Conservation (phyloP, 2,797 vertebrate genomes). For the Botia kubotai region DNA sequence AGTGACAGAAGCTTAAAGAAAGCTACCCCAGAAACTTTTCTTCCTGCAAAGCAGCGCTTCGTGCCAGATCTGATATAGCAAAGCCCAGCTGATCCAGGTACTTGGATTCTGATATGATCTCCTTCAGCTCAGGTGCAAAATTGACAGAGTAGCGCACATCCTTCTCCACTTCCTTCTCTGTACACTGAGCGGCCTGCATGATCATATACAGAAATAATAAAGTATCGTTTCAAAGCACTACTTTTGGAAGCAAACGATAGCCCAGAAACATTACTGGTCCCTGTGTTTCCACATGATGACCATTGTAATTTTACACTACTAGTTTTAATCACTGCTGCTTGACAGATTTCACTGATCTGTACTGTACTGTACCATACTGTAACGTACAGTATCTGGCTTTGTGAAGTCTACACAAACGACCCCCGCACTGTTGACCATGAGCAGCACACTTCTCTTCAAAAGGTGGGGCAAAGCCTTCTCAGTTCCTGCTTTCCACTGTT, state of each 20-base stretch:
- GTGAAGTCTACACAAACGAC: conserved; percentile 42
- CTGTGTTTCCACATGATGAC: background rate
- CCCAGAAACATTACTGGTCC: no score
- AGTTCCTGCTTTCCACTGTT: conserved; percentile 76
- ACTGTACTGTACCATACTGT: background rate
- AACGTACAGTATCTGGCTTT: conserved; percentile 64
- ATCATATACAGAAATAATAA: conserved; percentile 6
- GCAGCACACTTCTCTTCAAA: conserved; percentile 83
- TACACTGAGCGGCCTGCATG: conserved; percentile 16
- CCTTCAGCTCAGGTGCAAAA: conserved; percentile 82
- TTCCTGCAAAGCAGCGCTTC: conserved; percentile 84
- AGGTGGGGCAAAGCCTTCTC: conserved; percentile 75
- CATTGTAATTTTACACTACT: background rate
- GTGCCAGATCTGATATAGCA: conserved; percentile 78
- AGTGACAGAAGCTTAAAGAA: background rate
- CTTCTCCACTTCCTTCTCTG: conserved; percentile 59
- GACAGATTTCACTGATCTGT: background rate
- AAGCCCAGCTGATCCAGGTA: conserved; percentile 83
- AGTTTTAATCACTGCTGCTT: conserved; percentile 29
- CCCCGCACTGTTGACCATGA: conserved; percentile 55
- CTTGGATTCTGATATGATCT: conserved; percentile 86
- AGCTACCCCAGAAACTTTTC: conserved; percentile 81
- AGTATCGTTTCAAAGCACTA: background rate
- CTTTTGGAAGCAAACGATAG: background rate
- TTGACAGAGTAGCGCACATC: conserved; percentile 77